Evolutionary conservation across 1,140 invertebrate genomes (phyloP), one percentile per base, ranked within the genome.

Genomic region (Euschistus heros): DNA sequence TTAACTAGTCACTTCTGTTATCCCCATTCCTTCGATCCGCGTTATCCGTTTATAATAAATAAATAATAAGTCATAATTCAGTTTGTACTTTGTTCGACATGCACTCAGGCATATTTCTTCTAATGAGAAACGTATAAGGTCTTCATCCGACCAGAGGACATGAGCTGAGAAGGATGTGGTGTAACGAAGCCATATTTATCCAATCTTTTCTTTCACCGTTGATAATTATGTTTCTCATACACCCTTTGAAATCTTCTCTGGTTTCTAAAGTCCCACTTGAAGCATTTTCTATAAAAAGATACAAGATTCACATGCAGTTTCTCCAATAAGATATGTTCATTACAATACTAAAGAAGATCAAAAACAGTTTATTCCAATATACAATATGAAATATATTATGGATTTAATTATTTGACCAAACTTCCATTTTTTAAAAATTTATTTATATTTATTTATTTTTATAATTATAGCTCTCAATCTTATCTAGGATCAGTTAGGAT

Each of bases 231-330:
- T 94, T 92, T 50, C 88, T 80, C 70, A 97, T 89, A 79, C 93
- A 97, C 10, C 93, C 93, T 73, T 88, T 89, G 76, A 96, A 95
- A 72, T 91, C 91, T 68, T 91, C 88, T 69, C 80, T 80, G 50
- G 77, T 83, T 71, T 80, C 78, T 61, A 85, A 57, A 26, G 83
- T 89, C 69, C 81, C 85, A 71, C 76, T 84, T 62, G 79, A 81
- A 66, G 83, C 85, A 68, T 81, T 77, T 67, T 83, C 87, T 89
- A 70, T 65, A 78, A 78, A 73, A 69, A 54, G 17, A 26, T 20
- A 26, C 18, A 54, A 54, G 1, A 54, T 50, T 20, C 60, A 27
- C 63, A 60, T 54, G 50, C 6, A 17, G 13, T 54, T 54, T 54
- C 18, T 17, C 24, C 1, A 26, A n/a, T 20, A 1, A 6, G 1